phyloP scores from a whole-genome alignment of 2,113 vertebrate genomes.

The Callorhinus ursinus region DNA sequence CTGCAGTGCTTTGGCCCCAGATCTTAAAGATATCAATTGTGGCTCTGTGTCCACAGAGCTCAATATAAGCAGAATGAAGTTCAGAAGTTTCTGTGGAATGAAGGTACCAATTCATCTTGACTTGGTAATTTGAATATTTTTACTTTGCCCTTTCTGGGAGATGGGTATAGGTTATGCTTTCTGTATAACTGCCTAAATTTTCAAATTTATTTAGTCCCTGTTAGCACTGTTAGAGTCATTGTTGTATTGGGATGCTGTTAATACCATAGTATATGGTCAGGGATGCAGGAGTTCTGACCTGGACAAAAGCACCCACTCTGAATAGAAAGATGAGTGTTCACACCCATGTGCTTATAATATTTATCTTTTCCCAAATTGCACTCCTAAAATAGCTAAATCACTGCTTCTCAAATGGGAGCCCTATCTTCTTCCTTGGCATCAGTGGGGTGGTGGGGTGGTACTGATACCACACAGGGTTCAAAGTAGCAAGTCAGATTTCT shows the following conservation, averaged over 20 bases:
- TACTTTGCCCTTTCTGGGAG: neutral
- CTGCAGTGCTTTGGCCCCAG: neutral
- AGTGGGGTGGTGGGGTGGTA: fast-evolving
- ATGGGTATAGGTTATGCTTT: neutral
- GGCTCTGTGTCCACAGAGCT: neutral
- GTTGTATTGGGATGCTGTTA: neutral
- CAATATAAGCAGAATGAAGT: neutral
- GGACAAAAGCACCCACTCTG: neutral
- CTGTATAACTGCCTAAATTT: neutral
- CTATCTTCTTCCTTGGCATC: neutral
- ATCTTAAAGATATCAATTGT: neutral
- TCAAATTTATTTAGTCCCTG: slow-evolving; percentile 32
- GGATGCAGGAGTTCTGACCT: neutral
- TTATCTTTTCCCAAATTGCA: neutral
- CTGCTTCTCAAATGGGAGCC: neutral
- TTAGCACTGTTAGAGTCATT: neutral
- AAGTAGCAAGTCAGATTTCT: neutral
- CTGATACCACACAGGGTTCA: neutral
- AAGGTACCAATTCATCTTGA: neutral
- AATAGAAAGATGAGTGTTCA: neutral
- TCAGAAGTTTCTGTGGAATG: neutral
- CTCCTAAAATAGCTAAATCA: neutral
- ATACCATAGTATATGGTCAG: neutral
- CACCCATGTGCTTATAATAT: neutral
- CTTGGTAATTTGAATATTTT: slow-evolving; percentile 10